Evolutionary conservation across 64 coral and sea anemone species (phyloP).

Genomic region (Orbicella faveolata): DNA sequence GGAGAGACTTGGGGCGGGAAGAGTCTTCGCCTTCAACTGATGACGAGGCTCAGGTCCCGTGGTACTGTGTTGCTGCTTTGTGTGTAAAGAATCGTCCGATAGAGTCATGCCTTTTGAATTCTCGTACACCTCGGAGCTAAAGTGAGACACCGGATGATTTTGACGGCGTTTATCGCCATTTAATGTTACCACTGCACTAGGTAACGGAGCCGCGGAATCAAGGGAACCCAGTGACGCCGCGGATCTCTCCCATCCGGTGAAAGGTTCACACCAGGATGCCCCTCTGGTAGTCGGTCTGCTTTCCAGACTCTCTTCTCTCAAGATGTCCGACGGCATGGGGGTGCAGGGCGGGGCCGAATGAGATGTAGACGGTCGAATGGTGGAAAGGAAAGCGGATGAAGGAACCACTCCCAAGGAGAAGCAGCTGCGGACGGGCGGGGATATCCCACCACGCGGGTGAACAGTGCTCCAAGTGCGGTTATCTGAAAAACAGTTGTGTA

Average conservation of each 20-base stretch:
- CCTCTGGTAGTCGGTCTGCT: neutral
- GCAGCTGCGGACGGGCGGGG: constrained; percentile 72
- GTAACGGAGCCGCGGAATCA: constrained; percentile 55
- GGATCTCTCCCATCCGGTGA: constrained; percentile 7
- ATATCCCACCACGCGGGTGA: constrained; percentile 66
- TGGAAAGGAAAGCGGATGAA: constrained; percentile 47
- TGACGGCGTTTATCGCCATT: constrained; percentile 14
- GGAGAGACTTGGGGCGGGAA: constrained; percentile 37
- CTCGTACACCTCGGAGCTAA: constrained; percentile 4
- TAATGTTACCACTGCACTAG: neutral
- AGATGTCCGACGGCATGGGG: constrained; percentile 40
- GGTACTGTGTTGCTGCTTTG: too few species aligned
- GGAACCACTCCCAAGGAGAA: constrained; percentile 54
- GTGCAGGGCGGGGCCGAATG: constrained; percentile 83
- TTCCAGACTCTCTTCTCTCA: neutral
- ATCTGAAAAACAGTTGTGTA: constrained; percentile 24
- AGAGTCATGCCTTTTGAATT: constrained; percentile 22
- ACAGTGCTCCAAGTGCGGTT: constrained; percentile 67
- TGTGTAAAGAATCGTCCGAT: constrained; percentile 13
- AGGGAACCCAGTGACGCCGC: constrained; percentile 73
- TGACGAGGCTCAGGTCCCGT: neutral
- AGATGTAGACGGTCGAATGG: constrained; percentile 65
- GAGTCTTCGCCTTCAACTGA: constrained; percentile 15
- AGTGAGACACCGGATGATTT: constrained; percentile 11
- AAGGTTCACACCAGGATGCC: constrained; percentile 9